Percentiles rank a stretch among this genome's conserved stretches.
These are phyloP conservation scores for Uromys caudimaculatus DNA, from an alignment of 2,797 vertebrate species.

Conservation along the genomic window DNA sequence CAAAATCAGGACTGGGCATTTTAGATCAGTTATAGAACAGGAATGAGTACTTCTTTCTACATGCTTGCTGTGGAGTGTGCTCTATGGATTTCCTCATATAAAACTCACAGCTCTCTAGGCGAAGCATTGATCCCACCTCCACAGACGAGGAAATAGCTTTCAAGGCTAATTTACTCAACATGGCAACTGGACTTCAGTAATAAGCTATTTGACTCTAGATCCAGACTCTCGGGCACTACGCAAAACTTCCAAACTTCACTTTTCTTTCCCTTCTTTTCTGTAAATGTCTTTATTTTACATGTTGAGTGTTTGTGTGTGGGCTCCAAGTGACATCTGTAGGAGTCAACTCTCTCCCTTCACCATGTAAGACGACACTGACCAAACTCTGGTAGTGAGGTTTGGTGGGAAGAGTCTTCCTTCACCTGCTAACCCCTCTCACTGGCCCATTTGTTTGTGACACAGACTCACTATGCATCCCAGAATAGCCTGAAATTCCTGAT, in stretches of 20 bases:
- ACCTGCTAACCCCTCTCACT: not conserved
- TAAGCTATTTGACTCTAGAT: not conserved
- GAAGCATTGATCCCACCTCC: not conserved
- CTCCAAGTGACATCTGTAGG: not conserved
- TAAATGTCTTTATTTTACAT: not conserved
- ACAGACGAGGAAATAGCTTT: slow-evolving; percentile 45
- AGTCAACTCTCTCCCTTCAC: not conserved
- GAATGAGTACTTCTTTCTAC: not conserved
- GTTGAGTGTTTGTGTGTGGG: not conserved
- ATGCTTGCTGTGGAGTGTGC: not conserved
- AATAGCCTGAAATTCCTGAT: not conserved
- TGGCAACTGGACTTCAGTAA: not conserved
- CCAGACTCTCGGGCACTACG: not conserved
- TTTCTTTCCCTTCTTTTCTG: not conserved
- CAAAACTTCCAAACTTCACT: not conserved
- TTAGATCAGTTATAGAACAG: not conserved
- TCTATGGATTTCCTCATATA: not conserved
- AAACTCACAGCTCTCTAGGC: not conserved
- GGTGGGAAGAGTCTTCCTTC: not conserved
- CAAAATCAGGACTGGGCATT: not conserved
- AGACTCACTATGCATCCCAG: not conserved
- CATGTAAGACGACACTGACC: not conserved
- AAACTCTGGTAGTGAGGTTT: not conserved
- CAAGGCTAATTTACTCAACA: slow-evolving; percentile 25
- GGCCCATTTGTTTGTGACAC: not conserved